phyloP scores from a whole-genome alignment of 2,888 invertebrate genomes.

The Podotricha telesiphe region DNA sequence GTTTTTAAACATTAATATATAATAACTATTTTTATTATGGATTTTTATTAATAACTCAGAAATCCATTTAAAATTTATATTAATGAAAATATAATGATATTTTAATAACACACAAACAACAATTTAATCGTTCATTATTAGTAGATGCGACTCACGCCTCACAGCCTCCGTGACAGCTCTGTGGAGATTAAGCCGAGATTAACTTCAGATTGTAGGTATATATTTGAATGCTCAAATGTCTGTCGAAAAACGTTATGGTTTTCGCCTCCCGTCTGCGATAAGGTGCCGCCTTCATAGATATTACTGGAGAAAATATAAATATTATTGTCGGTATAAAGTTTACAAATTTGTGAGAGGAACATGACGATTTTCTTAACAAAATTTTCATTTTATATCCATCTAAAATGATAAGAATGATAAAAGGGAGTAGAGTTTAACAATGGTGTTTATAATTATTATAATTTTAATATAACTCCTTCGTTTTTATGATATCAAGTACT shows the following conservation, averaged over 20 bases:
- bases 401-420: neutral
- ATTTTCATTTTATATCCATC: neutral
- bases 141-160: slow-evolving; percentile 47
- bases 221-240: slow-evolving; percentile 33
- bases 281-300: slow-evolving; percentile 12
- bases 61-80: too few species aligned
- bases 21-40: too few species aligned
- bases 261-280: slow-evolving; percentile 16
- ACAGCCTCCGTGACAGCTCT: slow-evolving; percentile 49
- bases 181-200: slow-evolving; percentile 44
- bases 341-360: slow-evolving; percentile 16
- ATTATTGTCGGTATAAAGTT: slow-evolving; percentile 11
- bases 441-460: too few species aligned
- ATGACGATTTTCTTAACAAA: slow-evolving; percentile 12
- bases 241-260: slow-evolving; percentile 28
- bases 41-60: too few species aligned
- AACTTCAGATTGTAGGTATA: slow-evolving; percentile 33
- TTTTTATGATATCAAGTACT: too few species aligned
- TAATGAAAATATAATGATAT: neutral
- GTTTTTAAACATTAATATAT: too few species aligned
- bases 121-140: slow-evolving; percentile 23
- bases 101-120: slow-evolving; percentile 24
- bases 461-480: too few species aligned
- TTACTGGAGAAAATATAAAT: slow-evolving; percentile 16
- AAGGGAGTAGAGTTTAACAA: neutral